phyloP scores from a whole-genome alignment of 1,140 invertebrate species.

The Carcinoscorpius rotundicauda region DNA sequence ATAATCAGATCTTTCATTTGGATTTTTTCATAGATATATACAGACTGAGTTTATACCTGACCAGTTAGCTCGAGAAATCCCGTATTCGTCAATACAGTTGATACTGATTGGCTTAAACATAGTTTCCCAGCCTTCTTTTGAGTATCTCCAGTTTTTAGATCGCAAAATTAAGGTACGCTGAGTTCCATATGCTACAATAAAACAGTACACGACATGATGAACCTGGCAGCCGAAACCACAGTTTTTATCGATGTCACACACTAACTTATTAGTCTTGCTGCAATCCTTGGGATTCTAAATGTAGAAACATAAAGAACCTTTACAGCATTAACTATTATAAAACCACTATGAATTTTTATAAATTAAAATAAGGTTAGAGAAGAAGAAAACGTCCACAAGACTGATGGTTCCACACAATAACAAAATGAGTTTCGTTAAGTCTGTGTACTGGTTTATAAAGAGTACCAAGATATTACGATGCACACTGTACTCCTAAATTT shows the following conservation, averaged over 20 bases:
- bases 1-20: too few species aligned
- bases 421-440: too few species aligned
- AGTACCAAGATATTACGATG: too few species aligned
- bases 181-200: slow-evolving; percentile 90
- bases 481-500: too few species aligned
- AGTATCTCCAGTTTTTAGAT: slow-evolving; percentile 90
- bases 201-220: slow-evolving; percentile 94
- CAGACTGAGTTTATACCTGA: slow-evolving; percentile 6
- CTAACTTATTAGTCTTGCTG: slow-evolving; percentile 66
- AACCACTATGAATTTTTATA: too few species aligned
- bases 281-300: slow-evolving; percentile 72
- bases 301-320: too few species aligned
- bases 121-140: slow-evolving; percentile 81
- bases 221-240: slow-evolving; percentile 95
- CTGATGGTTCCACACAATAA: too few species aligned
- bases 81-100: slow-evolving; percentile 46
- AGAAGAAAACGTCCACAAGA: too few species aligned
- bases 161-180: slow-evolving; percentile 86
- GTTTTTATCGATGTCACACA: slow-evolving; percentile 96
- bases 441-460: too few species aligned
- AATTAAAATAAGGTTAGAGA: too few species aligned
- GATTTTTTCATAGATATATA: too few species aligned
- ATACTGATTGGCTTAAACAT: slow-evolving; percentile 87
- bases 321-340: too few species aligned
- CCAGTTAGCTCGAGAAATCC: slow-evolving; percentile 18